Percentiles rank a stretch among this genome's conserved stretches.
Evolutionary conservation across 2,113 vertebrate species (phyloP).

Genomic region (Anthoscopus minutus): DNA sequence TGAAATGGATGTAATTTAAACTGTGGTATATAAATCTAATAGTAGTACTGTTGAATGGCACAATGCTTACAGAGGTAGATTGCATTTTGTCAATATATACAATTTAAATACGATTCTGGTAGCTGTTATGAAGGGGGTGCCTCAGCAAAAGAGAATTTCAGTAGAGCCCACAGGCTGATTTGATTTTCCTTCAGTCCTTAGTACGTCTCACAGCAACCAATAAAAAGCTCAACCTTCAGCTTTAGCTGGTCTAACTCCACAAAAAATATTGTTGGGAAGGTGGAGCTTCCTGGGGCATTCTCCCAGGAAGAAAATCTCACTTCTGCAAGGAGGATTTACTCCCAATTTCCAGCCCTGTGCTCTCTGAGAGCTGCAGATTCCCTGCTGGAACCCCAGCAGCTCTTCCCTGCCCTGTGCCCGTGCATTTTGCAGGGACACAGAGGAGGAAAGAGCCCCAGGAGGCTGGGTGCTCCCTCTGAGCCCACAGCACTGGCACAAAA

Average conservation of each 20-base stretch:
- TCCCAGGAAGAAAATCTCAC: neutral
- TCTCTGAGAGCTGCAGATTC: conserved; percentile 31
- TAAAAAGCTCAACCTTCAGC: conserved; percentile 51
- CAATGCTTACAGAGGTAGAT: conserved; percentile 75
- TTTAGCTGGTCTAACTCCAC: conserved; percentile 52
- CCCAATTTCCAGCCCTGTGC: conserved; percentile 22
- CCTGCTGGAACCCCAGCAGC: conserved; percentile 17
- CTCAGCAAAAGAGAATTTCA: conserved; percentile 48
- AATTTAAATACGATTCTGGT: conserved; percentile 65
- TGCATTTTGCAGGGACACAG: neutral
- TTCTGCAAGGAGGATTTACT: conserved; percentile 13
- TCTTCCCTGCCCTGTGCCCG: neutral
- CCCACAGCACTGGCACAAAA: neutral
- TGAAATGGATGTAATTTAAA: conserved; percentile 80
- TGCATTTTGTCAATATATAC: conserved; percentile 78
- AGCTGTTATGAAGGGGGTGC: conserved; percentile 72
- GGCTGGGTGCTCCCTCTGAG: neutral
- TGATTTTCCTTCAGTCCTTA: conserved; percentile 43
- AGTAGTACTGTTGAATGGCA: conserved; percentile 76
- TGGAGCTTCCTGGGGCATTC: conserved; percentile 24
- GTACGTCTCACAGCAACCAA: conserved; percentile 49
- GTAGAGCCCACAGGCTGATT: conserved; percentile 25
- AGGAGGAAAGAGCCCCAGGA: neutral
- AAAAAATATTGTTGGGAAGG: neutral
- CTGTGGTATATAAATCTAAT: conserved; percentile 77